Conservation (phyloP, 2,888 invertebrate genomes). For the Microctonus hyperodae region DNA sequence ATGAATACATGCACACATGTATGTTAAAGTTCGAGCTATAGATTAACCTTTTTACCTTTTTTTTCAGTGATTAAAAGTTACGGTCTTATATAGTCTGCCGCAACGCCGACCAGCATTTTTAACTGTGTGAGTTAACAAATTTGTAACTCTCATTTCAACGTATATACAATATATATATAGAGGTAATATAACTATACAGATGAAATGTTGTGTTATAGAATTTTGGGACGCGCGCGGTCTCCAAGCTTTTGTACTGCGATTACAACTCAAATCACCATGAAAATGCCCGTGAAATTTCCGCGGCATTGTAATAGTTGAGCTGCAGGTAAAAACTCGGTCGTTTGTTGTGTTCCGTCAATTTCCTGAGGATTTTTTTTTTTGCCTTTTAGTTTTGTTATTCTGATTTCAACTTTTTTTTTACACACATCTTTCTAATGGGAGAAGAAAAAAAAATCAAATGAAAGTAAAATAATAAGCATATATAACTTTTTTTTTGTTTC, state of each 20-base stretch:
- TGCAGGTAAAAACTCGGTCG: slow-evolving; percentile 44
- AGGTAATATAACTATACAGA: slow-evolving; percentile 35
- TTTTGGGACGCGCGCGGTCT: slow-evolving; percentile 36
- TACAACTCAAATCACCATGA: slow-evolving; percentile 59
- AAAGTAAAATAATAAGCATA: neutral
- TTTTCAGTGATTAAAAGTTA: slow-evolving; percentile 46
- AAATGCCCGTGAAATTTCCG: slow-evolving; percentile 55
- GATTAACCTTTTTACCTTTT: slow-evolving; percentile 41
- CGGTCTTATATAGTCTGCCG: neutral
- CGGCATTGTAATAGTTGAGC: slow-evolving; percentile 46
- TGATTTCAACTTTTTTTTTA: neutral
- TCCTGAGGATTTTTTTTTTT: slow-evolving; percentile 30
- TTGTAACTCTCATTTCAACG: neutral
- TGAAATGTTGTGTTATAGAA: slow-evolving; percentile 31
- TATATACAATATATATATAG: neutral
- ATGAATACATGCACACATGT: too few relatives aligned
- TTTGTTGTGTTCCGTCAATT: slow-evolving; percentile 27
- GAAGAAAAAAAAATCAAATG: neutral
- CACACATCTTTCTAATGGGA: neutral
- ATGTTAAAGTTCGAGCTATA: neutral
- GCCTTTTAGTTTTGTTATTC: slow-evolving; percentile 29
- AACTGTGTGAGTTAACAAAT: neutral
- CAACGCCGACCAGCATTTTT: neutral
- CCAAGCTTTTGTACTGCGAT: slow-evolving; percentile 56
- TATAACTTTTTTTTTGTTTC: neutral